Conservation (phyloP, 2,888 invertebrate genomes). For the Chymomyza amoena region DNA sequence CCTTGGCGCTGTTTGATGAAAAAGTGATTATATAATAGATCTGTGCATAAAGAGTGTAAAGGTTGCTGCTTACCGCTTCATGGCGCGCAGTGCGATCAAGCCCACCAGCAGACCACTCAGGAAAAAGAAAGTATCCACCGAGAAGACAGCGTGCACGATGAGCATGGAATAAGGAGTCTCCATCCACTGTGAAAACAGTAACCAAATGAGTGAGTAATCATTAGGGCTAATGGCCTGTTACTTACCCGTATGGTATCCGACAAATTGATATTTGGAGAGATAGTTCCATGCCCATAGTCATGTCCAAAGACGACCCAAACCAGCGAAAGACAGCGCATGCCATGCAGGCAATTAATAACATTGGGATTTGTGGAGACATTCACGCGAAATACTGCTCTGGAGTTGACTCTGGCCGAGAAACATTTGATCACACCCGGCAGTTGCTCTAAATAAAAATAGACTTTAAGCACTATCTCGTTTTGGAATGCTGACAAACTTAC, state of each 20-base stretch:
- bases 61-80: conserved; percentile 69
- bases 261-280: conserved; percentile 51
- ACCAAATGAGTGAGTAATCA: background rate
- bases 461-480: too few relatives aligned
- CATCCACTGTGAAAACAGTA: conserved; percentile 51
- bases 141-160: conserved; percentile 77
- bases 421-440: conserved; percentile 37
- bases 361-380: conserved; percentile 46
- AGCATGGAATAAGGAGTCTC: conserved; percentile 59
- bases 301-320: conserved; percentile 79
- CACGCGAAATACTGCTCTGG: conserved; percentile 45
- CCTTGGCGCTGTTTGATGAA: conserved; percentile 51
- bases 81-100: conserved; percentile 54
- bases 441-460: conserved; percentile 9
- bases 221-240: background rate
- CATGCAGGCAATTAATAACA: conserved; percentile 75
- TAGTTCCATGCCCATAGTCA: conserved; percentile 36
- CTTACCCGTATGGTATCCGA: conserved; percentile 41
- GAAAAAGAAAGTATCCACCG: conserved; percentile 83
- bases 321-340: conserved; percentile 78
- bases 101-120: conserved; percentile 81
- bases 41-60: too few relatives aligned
- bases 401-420: conserved; percentile 62
- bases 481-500: conserved; percentile 17
- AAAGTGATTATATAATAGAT: too few relatives aligned